Conservation (phyloP, 2,888 invertebrate species). For the Holacanthella duospinosa region DNA sequence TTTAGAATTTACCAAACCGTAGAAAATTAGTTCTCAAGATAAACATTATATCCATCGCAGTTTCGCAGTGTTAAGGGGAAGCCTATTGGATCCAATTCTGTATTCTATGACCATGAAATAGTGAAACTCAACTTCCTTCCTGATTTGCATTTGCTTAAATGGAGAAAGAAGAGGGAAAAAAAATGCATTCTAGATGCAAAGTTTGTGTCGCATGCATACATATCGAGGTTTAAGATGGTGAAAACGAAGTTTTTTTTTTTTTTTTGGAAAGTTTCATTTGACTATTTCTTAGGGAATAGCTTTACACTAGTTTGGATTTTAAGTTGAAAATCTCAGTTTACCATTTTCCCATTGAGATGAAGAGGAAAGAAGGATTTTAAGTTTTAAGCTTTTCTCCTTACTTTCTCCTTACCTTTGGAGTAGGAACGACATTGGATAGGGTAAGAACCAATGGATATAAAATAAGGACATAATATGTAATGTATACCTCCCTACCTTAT, state of each 20-base stretch:
- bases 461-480: background rate
- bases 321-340: slow-evolving; percentile 9
- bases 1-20: background rate
- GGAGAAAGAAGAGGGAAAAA: background rate
- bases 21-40: background rate
- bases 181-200: slow-evolving; percentile 2
- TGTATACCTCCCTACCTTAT: background rate
- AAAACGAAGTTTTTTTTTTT: background rate
- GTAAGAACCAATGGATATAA: background rate
- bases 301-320: slow-evolving; percentile 7
- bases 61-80: no score
- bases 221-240: slow-evolving; percentile 10
- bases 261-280: background rate
- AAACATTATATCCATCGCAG: background rate
- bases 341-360: no score
- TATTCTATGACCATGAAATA: slow-evolving; percentile 4
- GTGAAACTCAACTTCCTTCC: background rate
- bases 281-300: background rate
- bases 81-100: background rate
- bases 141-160: background rate
- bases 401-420: background rate
- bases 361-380: slow-evolving; percentile 2
- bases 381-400: slow-evolving; percentile 7
- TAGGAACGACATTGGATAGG: no score
- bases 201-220: slow-evolving; percentile 18